Evolutionary conservation across 2,113 vertebrate genomes (phyloP), one percentile per base, ranked within the genome.

Genomic region (Callipepla squamata): DNA sequence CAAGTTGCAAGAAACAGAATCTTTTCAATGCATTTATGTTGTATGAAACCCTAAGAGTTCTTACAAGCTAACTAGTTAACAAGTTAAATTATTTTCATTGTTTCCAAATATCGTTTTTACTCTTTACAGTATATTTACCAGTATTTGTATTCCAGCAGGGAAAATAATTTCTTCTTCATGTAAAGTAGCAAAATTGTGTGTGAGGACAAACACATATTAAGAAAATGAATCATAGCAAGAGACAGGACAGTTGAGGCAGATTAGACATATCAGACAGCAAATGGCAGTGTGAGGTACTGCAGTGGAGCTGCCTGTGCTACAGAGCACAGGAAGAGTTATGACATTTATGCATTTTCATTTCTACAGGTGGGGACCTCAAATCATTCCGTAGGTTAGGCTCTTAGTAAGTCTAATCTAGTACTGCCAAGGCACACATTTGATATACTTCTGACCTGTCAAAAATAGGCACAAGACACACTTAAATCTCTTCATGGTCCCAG

Each of bases 271-370:
- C 96, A 94, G 95, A 94, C 92, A 90, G 78, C 81, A 23, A 94
- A 95, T 19, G 76, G 93, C 94, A 94, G 91, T 85, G 92, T 97
- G 97, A 98, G 95, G 96, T 89, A 97, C 97, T 10, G 85, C 97
- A 86, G 84, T 70, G 92, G 89, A 97, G 90, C 96, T 96, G 97
- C 95, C 95, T 96, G 84, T 0, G 2, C 82, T 69, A 80, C 63
- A 92, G 87, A 93, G 87, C 87, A 66, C 80, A 90, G 81, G 93
- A 97, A 98, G 98, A 98, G 94, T 98, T 98, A 98, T 0, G 95
- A 94, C 97, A 96, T 96, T 96, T 97, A 97, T 97, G 97, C 96
- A 97, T 98, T 98, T 98, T 97, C 97, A 97, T 98, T 97, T 98
- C 96, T 96, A 97, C 96, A 97, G 97, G 97, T 98, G 97, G 96